Evolutionary conservation across 2,797 vertebrate species (phyloP).

Genomic region (Coracias cyanogaster): DNA sequence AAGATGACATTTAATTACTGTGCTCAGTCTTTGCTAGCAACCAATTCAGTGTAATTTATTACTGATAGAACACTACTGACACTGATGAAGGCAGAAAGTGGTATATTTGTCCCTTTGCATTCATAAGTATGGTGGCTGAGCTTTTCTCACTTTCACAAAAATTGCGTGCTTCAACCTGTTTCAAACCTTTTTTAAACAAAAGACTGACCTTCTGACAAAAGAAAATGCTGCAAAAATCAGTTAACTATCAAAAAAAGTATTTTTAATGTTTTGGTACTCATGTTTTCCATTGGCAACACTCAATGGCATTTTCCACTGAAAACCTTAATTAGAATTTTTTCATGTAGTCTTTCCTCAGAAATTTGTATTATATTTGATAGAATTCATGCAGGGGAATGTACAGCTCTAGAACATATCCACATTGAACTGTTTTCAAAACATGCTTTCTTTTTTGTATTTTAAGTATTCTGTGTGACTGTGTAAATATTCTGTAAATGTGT

Average conservation of each 20-base stretch:
- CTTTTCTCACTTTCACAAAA: background rate
- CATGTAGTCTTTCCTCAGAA: background rate
- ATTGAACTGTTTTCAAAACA: background rate
- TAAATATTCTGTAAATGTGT: background rate
- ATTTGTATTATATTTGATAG: background rate
- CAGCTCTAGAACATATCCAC: background rate
- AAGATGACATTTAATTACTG: constrained; percentile 1
- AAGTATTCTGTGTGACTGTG: background rate
- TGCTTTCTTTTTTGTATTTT: background rate
- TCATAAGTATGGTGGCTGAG: background rate
- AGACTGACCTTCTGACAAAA: too few species aligned
- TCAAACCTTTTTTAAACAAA: too few species aligned
- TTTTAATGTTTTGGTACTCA: background rate
- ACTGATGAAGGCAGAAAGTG: background rate
- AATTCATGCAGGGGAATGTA: background rate
- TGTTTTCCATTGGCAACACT: background rate
- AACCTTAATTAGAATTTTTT: background rate
- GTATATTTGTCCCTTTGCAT: background rate
- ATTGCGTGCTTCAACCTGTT: too few species aligned
- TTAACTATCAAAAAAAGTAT: too few species aligned
- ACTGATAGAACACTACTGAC: background rate
- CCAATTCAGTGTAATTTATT: background rate
- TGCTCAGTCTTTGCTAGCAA: background rate
- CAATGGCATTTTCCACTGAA: background rate
- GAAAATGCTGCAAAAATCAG: too few species aligned